Conservation (phyloP, 2,113 vertebrate species). For the Zosterops hypoxanthus region DNA sequence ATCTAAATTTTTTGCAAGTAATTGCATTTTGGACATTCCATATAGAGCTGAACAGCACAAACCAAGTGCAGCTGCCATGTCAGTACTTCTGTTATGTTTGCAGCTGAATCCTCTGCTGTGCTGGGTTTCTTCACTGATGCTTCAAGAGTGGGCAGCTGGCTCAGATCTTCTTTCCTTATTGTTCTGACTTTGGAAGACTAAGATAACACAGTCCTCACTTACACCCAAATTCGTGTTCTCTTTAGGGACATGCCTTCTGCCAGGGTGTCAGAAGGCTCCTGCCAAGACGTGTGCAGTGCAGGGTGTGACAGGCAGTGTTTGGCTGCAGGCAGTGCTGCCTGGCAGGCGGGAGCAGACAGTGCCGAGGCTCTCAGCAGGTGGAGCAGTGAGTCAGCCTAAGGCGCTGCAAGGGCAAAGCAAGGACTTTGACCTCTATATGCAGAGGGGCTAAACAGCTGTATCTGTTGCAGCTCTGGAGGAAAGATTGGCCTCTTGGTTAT, state of each 20-base stretch:
- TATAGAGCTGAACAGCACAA: not conserved
- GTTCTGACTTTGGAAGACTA: not conserved
- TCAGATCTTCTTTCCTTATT: not conserved
- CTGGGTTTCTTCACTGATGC: not conserved
- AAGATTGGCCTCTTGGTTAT: not conserved
- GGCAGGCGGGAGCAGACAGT: not conserved
- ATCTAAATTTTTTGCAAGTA: not conserved
- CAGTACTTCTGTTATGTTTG: not conserved
- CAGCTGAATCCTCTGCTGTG: not conserved
- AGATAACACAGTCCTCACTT: not conserved
- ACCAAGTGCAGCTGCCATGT: not conserved
- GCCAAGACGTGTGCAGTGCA: not conserved
- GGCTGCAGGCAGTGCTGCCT: not conserved
- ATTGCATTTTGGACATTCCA: not conserved
- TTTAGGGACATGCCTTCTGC: not conserved
- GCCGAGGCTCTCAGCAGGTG: slow-evolving; percentile 1
- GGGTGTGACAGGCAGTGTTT: not conserved
- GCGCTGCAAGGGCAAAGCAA: not conserved
- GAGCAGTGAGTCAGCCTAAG: slow-evolving; percentile 19
- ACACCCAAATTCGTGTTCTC: not conserved
- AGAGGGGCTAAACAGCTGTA: not conserved
- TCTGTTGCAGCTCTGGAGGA: not conserved
- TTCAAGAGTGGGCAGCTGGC: not conserved
- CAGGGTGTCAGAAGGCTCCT: not conserved
- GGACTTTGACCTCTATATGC: not conserved